Conservation (phyloP, 2,888 invertebrate genomes). For the Agrypnus murinus region DNA sequence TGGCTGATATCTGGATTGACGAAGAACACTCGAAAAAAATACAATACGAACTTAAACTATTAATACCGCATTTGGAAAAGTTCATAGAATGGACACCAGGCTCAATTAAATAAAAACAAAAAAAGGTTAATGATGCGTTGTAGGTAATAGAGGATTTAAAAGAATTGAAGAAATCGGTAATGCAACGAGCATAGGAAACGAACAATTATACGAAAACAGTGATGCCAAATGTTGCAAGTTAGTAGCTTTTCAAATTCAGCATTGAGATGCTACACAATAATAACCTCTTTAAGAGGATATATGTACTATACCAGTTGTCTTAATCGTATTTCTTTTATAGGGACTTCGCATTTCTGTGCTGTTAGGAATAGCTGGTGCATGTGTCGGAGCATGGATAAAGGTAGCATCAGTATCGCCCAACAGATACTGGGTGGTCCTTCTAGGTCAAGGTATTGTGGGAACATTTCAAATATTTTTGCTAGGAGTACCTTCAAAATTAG, state of each 20-base stretch:
- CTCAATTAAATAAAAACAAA: constrained; percentile 14
- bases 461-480: constrained; percentile 94
- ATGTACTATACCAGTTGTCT: too few species aligned
- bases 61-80: constrained; percentile 13
- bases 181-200: too few species aligned
- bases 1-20: constrained; percentile 24
- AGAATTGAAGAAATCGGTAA: too few species aligned
- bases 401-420: constrained; percentile 89
- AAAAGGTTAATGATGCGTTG: constrained; percentile 2
- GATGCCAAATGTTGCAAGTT: too few species aligned
- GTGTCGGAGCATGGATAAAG: constrained; percentile 93
- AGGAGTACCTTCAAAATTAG: constrained; percentile 92
- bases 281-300: too few species aligned
- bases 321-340: too few species aligned
- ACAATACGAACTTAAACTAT: constrained; percentile 1
- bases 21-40: constrained; percentile 14
- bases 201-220: too few species aligned
- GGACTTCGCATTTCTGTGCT: constrained; percentile 88
- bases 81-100: not conserved
- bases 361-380: constrained; percentile 89
- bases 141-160: constrained; percentile 12
- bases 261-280: too few species aligned
- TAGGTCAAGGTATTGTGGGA: constrained; percentile 91
- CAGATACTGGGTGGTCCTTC: constrained; percentile 90
- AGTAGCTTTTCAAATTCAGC: too few species aligned